These are phyloP conservation scores for Hiodon tergisus DNA, from an alignment of 2,113 vertebrate genomes.

Conservation along the genomic window DNA sequence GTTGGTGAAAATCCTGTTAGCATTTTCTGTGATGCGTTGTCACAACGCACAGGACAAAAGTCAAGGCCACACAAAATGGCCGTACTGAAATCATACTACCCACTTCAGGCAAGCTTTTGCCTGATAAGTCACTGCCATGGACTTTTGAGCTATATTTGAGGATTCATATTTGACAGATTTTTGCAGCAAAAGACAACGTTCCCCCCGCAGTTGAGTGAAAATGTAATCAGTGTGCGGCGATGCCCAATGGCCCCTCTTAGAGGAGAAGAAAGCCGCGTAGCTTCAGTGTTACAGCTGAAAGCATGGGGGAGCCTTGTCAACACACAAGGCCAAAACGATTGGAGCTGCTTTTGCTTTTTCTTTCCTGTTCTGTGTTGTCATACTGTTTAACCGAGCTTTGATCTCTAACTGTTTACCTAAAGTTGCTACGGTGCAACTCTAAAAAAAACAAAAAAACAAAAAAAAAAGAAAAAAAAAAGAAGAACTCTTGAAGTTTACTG, in stretches of 20 bases:
- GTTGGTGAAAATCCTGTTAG: background rate
- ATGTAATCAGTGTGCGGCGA: background rate
- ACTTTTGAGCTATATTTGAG: too few species aligned
- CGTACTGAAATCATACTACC: constrained; percentile 51
- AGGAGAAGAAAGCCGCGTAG: constrained; percentile 47
- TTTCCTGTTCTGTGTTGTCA: constrained; percentile 51
- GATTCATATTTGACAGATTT: too few species aligned
- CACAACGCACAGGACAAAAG: constrained; percentile 68
- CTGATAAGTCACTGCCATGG: too few species aligned
- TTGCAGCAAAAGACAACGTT: too few species aligned
- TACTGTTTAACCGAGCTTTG: constrained; percentile 39
- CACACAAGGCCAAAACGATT: constrained; percentile 34
- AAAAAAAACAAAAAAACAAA: constrained; percentile 43
- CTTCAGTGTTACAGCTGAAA: constrained; percentile 43
- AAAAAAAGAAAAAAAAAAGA: constrained; percentile 51
- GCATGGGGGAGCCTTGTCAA: constrained; percentile 21
- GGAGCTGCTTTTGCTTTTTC: constrained; percentile 42
- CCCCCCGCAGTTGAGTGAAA: too few species aligned
- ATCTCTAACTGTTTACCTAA: constrained; percentile 53
- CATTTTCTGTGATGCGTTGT: constrained; percentile 55
- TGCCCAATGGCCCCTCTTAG: background rate
- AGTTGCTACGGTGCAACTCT: constrained; percentile 63
- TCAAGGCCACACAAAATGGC: constrained; percentile 45
- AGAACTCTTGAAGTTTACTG: constrained; percentile 50
- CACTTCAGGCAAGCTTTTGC: too few species aligned